Evolutionary conservation across 2,113 vertebrate genomes (phyloP), one percentile per base, ranked within the genome.

Genomic region (Sceloporus undulatus): DNA sequence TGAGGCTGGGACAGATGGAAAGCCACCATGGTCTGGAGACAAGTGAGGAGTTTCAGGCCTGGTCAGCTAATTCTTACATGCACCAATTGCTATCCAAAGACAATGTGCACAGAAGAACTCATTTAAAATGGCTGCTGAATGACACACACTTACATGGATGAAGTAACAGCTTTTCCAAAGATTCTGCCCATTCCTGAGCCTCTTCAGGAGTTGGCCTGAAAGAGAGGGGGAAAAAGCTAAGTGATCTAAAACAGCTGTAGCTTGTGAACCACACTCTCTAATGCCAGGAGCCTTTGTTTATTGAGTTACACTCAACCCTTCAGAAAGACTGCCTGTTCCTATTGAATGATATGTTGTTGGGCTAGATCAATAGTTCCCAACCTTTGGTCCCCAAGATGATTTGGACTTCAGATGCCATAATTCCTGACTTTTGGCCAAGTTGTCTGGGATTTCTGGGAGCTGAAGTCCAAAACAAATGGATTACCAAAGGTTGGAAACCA

Each of bases 151-250:
- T 88, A 88, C 87, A 88, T 19, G 87, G 87, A 70, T 88, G 87
- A 42, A 84, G 38, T 52, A 88, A 34, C 9, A 88, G 7, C 34
- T 88, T 88, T 78, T 88, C 87, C 73, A 88, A 65, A 40, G 87
- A 88, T 54, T 88, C 87, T 56, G 87, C 62, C 87, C 87, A 88
- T 71, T 84, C 74, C 21, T 88, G 87, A 9, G 81, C 87, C 27
- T 88, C 87, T 40, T 84, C 48, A 38, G 80, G 62, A 78, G 81
- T 84, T 21, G 87, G 87, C 62, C 87, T 88, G 75, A 40, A 71
- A 40, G 42, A 56, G 14, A 56, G 19, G 76, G 48, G 13, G 52
- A 23, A 77, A 9, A 40, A 52, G 62, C 29, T 54, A 27, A 66
- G 8, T 29, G 23, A 34, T 4, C 65, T 76, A n/a, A 27, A n/a